Conservation (phyloP, 1,140 invertebrate genomes). For the Conus ventricosus region DNA sequence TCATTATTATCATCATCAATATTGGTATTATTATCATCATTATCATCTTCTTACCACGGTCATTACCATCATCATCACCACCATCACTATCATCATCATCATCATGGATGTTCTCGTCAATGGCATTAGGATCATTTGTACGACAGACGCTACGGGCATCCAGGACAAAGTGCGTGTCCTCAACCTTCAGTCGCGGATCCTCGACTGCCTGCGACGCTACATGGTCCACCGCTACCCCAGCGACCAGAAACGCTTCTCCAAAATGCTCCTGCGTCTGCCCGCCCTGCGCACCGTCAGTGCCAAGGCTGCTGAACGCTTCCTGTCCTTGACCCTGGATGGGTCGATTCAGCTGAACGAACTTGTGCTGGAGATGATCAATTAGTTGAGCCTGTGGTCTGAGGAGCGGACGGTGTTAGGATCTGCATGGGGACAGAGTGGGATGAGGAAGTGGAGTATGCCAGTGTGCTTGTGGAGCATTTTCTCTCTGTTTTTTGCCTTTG, state of each 20-base stretch:
- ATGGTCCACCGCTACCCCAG: conserved; percentile 55
- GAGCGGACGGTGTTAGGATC: no score
- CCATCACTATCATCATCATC: no score
- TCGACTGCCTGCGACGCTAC: conserved; percentile 70
- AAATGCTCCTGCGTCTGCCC: conserved; percentile 71
- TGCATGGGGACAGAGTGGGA: no score
- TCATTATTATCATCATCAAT: no score
- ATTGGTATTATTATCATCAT: no score
- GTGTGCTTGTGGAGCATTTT: no score
- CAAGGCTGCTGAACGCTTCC: conserved; percentile 72
- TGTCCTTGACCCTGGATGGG: conserved; percentile 71
- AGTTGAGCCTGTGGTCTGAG: conserved; percentile 1
- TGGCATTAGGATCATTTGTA: no score
- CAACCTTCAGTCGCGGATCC: conserved; percentile 65
- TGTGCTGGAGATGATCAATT: conserved; percentile 72
- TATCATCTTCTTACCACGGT: no score
- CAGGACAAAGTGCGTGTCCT: conserved; percentile 65
- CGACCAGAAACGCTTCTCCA: conserved; percentile 67
- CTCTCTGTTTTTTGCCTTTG: no score
- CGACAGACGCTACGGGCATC: conserved; percentile 69
- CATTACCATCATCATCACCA: no score
- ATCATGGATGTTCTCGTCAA: no score
- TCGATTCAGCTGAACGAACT: conserved; percentile 71
- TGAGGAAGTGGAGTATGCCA: no score
- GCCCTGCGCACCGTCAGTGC: conserved; percentile 71